Evolutionary conservation across 2,888 invertebrate genomes (phyloP), one percentile per base, ranked within the genome.

Genomic region (Cyclophora punctaria): DNA sequence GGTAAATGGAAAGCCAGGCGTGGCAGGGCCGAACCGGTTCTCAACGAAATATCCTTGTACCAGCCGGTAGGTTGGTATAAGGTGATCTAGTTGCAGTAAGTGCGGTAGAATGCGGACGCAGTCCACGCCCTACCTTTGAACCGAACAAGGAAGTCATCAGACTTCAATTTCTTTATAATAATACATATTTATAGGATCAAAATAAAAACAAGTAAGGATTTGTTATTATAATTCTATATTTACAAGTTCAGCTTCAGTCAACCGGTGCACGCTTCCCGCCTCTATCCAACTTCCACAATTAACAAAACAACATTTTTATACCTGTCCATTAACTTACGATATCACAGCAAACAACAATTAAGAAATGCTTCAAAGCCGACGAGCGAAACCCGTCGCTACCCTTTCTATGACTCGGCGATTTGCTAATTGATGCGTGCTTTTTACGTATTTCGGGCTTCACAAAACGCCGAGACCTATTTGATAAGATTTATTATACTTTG

Each of bases 281-380:
- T 64, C 57, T 66, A 68, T 68, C 68, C 71, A 66, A 69, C 64
- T 66, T 69, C 68, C 65, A 67, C 62, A 64, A 73, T 64, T 73
- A 79, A 81, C 73, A 79, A 68, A 78, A 76, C 78, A 76, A 76
- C 74, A 76, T 67, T 67, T 72, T 65, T 20, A 20, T 75, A 75
- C 67, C 72, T 77, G 83, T 85, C 82, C 83, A 83, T 84, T 83
- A 83, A 79, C 78, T 74, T 80, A 86, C 84, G 85, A 84, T 86
- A 87, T 86, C 88, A 88, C 88, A 88, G 87, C 86, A 79, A 80
- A 82, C 84, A 83, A 87, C 85, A 84, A 84, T 82, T 78, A 83
- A 78, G 80, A 83, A 82, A 86, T 83, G 80, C 80, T 84, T 78
- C 69, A 75, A 77, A 73, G 72, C 76, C 67, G 70, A 70, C 70